Percentiles rank a stretch among this genome's conserved stretches.
Evolutionary conservation across 1,140 invertebrate genomes (phyloP).

Genomic region (Paraescarpia echinospica): DNA sequence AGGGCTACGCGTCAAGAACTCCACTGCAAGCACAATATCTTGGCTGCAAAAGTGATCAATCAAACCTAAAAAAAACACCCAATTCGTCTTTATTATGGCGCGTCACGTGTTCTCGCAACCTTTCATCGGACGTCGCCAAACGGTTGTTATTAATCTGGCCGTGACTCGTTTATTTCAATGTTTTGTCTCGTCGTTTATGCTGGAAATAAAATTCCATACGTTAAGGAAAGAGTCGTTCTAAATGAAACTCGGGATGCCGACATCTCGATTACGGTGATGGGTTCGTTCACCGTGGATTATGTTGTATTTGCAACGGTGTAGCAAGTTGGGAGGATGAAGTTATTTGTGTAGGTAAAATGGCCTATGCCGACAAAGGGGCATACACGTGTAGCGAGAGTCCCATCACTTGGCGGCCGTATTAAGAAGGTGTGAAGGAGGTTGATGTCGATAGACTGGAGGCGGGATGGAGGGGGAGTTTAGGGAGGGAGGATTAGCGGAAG

Average conservation of each 20-base stretch:
- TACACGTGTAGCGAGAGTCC: too few species aligned
- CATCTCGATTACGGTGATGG: not conserved
- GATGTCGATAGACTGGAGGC: too few species aligned
- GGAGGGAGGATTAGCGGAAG: too few species aligned
- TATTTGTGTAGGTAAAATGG: not conserved
- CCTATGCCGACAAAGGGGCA: too few species aligned
- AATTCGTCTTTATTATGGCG: not conserved
- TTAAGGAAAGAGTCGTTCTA: not conserved
- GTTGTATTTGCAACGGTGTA: not conserved
- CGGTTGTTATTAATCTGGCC: not conserved
- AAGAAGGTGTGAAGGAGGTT: too few species aligned
- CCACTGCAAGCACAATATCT: not conserved
- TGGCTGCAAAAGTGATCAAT: not conserved
- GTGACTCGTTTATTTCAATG: not conserved
- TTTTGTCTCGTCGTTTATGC: not conserved
- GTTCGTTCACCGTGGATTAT: not conserved
- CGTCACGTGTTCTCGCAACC: not conserved
- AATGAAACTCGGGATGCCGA: not conserved
- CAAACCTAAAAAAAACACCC: not conserved
- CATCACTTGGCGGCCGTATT: too few species aligned
- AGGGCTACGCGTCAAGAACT: not conserved
- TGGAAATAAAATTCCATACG: not conserved
- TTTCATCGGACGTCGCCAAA: not conserved
- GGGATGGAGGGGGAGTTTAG: too few species aligned
- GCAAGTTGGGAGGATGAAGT: not conserved